A percentile compares a stretch with the other conserved stretches of the same genome.
phyloP scores from a whole-genome alignment of 2,113 vertebrate genomes.

The Psettodes erumei region DNA sequence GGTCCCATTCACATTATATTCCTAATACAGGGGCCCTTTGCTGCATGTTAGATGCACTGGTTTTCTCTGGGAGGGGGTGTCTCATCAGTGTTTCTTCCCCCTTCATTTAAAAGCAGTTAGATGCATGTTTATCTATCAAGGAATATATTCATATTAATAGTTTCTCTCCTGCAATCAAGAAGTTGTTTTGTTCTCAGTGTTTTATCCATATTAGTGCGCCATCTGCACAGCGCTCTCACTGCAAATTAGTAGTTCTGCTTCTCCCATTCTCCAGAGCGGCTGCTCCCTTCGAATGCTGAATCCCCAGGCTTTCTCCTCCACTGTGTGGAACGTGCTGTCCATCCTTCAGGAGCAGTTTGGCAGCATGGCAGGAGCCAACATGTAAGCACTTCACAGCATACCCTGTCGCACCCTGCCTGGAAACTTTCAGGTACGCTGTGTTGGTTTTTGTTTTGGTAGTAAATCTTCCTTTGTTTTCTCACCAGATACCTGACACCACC shows the following conservation, averaged over 20 bases:
- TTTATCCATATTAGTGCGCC: neutral
- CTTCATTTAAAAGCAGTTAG: constrained; percentile 31
- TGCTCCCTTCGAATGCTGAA: constrained; percentile 94
- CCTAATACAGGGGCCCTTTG: constrained; percentile 23
- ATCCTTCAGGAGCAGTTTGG: constrained; percentile 94
- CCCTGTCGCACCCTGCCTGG: no score
- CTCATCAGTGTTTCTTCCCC: constrained; percentile 33
- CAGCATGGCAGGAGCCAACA: constrained; percentile 95
- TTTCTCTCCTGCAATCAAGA: constrained; percentile 3
- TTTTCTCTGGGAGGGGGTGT: constrained; percentile 2
- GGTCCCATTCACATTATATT: neutral
- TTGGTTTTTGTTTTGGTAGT: neutral
- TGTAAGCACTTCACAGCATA: no score
- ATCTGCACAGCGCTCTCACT: constrained; percentile 1
- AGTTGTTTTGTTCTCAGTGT: neutral
- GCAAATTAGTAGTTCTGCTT: constrained; percentile 1
- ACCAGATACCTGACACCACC: constrained; percentile 92
- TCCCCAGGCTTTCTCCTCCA: constrained; percentile 91
- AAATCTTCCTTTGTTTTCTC: neutral
- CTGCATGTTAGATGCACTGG: neutral
- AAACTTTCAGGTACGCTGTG: neutral
- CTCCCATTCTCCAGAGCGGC: constrained; percentile 81
- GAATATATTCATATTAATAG: constrained; percentile 8
- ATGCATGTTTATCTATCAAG: constrained; percentile 16
- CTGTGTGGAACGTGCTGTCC: constrained; percentile 91